phyloP scores from a whole-genome alignment of 2,113 vertebrate species.

The Poeciliopsis turrubarensis region DNA sequence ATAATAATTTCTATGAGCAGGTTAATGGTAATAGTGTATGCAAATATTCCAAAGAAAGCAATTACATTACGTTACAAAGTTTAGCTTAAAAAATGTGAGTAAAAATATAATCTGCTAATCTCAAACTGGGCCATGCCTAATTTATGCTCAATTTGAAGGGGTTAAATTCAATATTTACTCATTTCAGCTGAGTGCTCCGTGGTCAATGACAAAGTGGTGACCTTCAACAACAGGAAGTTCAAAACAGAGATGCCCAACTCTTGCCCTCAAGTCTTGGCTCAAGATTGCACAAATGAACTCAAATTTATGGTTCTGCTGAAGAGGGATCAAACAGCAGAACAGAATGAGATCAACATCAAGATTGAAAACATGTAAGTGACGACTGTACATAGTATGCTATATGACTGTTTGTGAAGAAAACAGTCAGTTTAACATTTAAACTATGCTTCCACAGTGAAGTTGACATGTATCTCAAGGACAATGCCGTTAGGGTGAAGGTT shows the following conservation, averaged over 20 bases:
- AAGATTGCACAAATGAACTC: slow-evolving; percentile 82
- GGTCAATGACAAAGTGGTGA: slow-evolving; percentile 65
- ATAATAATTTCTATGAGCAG: no score
- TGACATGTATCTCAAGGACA: slow-evolving; percentile 44
- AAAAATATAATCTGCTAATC: no score
- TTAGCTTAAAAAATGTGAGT: background rate
- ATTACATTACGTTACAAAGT: background rate
- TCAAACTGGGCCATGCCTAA: background rate
- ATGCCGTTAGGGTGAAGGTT: slow-evolving; percentile 47
- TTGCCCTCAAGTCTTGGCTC: slow-evolving; percentile 83
- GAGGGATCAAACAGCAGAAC: slow-evolving; percentile 63
- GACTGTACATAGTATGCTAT: background rate
- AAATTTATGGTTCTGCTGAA: slow-evolving; percentile 84
- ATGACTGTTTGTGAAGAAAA: background rate
- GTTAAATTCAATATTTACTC: background rate
- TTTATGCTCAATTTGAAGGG: background rate
- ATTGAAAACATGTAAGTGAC: slow-evolving; percentile 80
- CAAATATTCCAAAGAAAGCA: background rate
- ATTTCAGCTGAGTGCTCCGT: slow-evolving; percentile 68
- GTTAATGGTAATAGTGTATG: no score
- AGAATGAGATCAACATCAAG: slow-evolving; percentile 75
- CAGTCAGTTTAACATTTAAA: background rate
- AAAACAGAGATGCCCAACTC: slow-evolving; percentile 77
- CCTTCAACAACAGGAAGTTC: slow-evolving; percentile 79
- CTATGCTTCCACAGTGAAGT: slow-evolving; percentile 60